Evolutionary conservation across 2,888 invertebrate genomes (phyloP).

Genomic region (Odontocerum albicorne): DNA sequence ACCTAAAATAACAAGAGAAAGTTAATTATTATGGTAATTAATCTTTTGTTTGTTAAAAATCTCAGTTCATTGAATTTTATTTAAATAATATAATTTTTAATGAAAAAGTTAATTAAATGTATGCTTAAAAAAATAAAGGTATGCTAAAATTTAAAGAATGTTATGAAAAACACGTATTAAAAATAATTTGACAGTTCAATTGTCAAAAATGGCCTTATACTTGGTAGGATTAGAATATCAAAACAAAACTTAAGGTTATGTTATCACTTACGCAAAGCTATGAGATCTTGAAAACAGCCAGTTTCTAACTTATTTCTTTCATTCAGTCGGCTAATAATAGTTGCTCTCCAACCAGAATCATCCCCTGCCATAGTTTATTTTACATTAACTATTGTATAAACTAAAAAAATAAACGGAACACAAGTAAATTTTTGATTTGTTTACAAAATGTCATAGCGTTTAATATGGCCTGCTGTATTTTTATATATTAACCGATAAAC

Average conservation of each 20-base stretch:
- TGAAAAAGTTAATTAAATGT: not conserved
- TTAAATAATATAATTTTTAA: not conserved
- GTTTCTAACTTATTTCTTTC: conserved; percentile 76
- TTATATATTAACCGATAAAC: not conserved
- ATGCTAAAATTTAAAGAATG: not conserved
- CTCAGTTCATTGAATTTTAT: not conserved
- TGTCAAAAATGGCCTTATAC: not conserved
- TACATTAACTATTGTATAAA: too few relatives aligned
- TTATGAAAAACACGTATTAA: not conserved
- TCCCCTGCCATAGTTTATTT: conserved; percentile 39
- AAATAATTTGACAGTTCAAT: not conserved
- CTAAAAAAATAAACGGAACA: too few relatives aligned
- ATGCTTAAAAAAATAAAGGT: not conserved
- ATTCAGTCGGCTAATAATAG: conserved; percentile 69
- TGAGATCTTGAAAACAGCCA: conserved; percentile 75
- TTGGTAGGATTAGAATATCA: conserved; percentile 21
- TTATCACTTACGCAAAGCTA: conserved; percentile 73
- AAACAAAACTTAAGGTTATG: conserved; percentile 22
- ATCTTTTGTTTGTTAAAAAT: not conserved
- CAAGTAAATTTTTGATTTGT: too few relatives aligned
- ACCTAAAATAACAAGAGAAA: too few relatives aligned
- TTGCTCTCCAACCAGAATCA: conserved; percentile 66
- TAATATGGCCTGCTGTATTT: too few relatives aligned
- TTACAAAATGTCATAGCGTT: too few relatives aligned
- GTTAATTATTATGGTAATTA: too few relatives aligned